Percentiles rank a stretch among this genome's conserved stretches.
These are phyloP conservation scores for Lophura nycthemera DNA, from an alignment of 2,113 vertebrate species.

Conservation along the genomic window DNA sequence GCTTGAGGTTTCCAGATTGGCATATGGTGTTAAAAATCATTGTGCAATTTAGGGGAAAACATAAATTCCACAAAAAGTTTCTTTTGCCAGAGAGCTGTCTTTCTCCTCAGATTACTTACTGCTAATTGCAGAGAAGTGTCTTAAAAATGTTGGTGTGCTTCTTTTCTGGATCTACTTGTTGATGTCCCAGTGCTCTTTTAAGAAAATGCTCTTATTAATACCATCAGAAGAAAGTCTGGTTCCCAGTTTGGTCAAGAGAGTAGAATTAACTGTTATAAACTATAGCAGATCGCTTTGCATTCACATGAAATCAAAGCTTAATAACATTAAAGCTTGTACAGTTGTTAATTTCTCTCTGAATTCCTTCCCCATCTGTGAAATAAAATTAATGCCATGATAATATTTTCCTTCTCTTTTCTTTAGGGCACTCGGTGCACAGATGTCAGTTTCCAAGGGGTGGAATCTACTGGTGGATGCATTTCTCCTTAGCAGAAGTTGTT, in stretches of 20 bases:
- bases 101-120: not conserved
- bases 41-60: slow-evolving; percentile 25
- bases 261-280: slow-evolving; percentile 21
- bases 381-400: not conserved
- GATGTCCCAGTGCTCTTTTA: not conserved
- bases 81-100: not conserved
- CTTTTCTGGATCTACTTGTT: not conserved
- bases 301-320: slow-evolving; percentile 42
- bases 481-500: not conserved
- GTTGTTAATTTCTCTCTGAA: slow-evolving; percentile 34
- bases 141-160: not conserved
- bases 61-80: not conserved
- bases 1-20: slow-evolving; percentile 24
- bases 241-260: not conserved
- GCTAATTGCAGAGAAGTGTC: not conserved
- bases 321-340: slow-evolving; percentile 14
- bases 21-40: slow-evolving; percentile 30
- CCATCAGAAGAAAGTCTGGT: not conserved
- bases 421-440: not conserved
- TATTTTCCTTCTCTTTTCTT: not conserved
- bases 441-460: not conserved
- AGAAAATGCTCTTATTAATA: slow-evolving; percentile 17
- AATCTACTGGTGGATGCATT: not conserved
- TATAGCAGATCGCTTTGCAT: slow-evolving; percentile 3
- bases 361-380: slow-evolving; percentile 35